phyloP scores from a whole-genome alignment of 2,113 vertebrate species.

The Orientallactaga bullata region DNA sequence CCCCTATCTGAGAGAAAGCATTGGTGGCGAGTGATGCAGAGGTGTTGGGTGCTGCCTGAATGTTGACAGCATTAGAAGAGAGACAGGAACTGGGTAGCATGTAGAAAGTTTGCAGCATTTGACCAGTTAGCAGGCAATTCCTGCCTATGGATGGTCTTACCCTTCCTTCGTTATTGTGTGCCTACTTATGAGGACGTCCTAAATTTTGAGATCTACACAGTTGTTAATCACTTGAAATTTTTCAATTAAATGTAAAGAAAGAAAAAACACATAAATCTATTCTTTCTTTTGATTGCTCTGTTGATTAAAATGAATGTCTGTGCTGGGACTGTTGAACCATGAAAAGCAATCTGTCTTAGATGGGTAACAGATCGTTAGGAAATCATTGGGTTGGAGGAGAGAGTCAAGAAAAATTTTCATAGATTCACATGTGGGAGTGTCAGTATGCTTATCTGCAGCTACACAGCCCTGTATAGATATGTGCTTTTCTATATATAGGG shows the following conservation, averaged over 20 bases:
- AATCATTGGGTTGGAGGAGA: conserved; percentile 84
- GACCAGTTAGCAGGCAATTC: neutral
- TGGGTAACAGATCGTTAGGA: conserved; percentile 89
- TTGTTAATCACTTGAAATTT: conserved; percentile 88
- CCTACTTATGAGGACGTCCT: conserved; percentile 77
- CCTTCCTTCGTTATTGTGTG: neutral
- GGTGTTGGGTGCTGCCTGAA: neutral
- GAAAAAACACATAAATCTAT: conserved; percentile 90
- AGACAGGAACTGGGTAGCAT: neutral
- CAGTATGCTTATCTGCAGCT: conserved; percentile 69
- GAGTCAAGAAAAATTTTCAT: conserved; percentile 81
- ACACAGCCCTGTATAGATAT: neutral
- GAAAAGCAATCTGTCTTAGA: conserved; percentile 91
- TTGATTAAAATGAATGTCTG: conserved; percentile 91
- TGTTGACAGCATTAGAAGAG: neutral
- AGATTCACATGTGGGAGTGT: conserved; percentile 60
- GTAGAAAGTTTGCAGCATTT: neutral
- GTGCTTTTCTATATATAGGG: conserved; percentile 72
- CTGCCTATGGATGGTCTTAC: rapidly evolving
- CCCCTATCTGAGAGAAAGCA: neutral
- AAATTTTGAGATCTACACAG: conserved; percentile 80
- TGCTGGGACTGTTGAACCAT: conserved; percentile 86
- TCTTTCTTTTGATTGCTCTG: conserved; percentile 90
- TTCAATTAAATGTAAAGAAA: conserved; percentile 90
- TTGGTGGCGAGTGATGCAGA: neutral